phyloP scores from a whole-genome alignment of 2,888 invertebrate genomes.

The Gymnocheta viridis region DNA sequence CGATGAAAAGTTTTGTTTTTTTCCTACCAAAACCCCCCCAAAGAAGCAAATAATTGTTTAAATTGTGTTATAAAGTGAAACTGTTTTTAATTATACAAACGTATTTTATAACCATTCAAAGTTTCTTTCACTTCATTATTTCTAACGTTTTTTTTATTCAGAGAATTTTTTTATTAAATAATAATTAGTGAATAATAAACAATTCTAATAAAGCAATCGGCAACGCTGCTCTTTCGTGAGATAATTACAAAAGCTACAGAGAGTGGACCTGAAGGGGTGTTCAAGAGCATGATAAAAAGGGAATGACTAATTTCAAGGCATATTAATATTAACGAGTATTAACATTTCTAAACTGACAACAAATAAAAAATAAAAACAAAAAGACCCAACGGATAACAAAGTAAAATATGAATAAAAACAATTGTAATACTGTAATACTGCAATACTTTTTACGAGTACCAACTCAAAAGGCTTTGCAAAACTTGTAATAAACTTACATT shows the following conservation, averaged over 20 bases:
- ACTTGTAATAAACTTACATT: too few relatives aligned
- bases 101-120: too few relatives aligned
- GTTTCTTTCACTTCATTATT: too few relatives aligned
- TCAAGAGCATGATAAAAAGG: background rate
- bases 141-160: too few relatives aligned
- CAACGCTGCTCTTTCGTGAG: constrained; percentile 2
- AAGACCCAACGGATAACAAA: background rate
- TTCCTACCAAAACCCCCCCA: background rate
- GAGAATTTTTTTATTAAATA: too few relatives aligned
- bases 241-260: constrained; percentile 1
- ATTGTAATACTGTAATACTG: constrained; percentile 5
- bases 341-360: constrained; percentile 40
- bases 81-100: too few relatives aligned
- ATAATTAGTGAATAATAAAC: background rate
- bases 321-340: constrained; percentile 29
- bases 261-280: background rate
- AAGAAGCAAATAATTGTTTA: too few relatives aligned
- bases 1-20: too few relatives aligned
- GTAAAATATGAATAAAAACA: constrained; percentile 18
- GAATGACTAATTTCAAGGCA: constrained; percentile 22
- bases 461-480: background rate
- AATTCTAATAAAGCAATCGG: background rate
- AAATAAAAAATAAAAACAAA: constrained; percentile 9
- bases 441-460: background rate
- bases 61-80: too few relatives aligned